Evolutionary conservation across 2,797 vertebrate genomes (phyloP).

Genomic region (Dendrocincla tyrannina): DNA sequence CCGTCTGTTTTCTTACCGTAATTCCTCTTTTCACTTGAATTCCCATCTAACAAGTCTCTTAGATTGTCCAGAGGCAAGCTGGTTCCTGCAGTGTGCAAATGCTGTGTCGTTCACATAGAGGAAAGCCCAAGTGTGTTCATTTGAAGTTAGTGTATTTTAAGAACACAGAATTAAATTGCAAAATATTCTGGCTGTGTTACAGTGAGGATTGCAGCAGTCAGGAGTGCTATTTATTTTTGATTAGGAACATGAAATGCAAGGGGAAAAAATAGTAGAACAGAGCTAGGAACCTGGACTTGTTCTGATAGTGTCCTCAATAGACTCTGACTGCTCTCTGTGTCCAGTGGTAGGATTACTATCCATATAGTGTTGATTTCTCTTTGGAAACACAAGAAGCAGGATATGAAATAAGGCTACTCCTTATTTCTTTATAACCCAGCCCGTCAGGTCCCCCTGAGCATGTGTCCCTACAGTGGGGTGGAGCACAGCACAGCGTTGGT

Average conservation of each 20-base stretch:
- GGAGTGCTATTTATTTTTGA: neutral
- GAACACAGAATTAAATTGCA: neutral
- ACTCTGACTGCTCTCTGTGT: neutral
- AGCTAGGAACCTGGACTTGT: neutral
- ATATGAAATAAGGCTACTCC: neutral
- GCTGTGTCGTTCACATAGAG: neutral
- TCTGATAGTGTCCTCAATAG: neutral
- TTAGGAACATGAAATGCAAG: neutral
- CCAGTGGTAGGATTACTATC: rapidly evolving
- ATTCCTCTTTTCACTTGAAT: neutral
- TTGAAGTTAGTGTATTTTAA: neutral
- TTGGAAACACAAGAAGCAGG: neutral
- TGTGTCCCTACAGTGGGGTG: rapidly evolving
- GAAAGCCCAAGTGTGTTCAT: neutral
- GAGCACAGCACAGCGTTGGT: neutral
- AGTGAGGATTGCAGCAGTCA: neutral
- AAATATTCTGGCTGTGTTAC: neutral
- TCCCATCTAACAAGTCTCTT: neutral
- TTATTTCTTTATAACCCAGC: neutral
- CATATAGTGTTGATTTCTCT: neutral
- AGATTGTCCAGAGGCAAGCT: neutral
- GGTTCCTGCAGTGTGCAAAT: neutral
- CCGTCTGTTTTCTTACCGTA: neutral
- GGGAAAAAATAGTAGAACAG: neutral
- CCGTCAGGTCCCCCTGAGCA: rapidly evolving